Evolutionary conservation across 2,797 vertebrate species (phyloP).

Genomic region (Sparus aurata): DNA sequence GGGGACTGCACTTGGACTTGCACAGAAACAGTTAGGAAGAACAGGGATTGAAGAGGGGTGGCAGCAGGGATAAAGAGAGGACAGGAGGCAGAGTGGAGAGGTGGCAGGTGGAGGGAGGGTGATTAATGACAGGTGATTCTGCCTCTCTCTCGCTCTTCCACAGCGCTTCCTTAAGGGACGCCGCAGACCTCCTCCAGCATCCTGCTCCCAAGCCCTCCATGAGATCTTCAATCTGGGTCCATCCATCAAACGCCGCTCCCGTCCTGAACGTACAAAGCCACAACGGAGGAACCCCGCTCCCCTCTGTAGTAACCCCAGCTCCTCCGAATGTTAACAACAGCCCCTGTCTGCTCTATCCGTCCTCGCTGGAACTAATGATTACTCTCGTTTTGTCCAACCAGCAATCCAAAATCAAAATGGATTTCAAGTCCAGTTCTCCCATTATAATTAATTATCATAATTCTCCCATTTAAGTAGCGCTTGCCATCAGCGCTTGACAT

Average conservation of each 20-base stretch:
- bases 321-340: slow-evolving; percentile 53
- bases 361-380: slow-evolving; percentile 9
- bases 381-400: background rate
- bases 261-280: slow-evolving; percentile 52
- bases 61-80: slow-evolving; percentile 69
- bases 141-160: background rate
- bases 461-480: no score
- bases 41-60: slow-evolving; percentile 59
- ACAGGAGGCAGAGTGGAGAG: slow-evolving; percentile 64
- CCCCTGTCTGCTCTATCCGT: slow-evolving; percentile 35
- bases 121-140: slow-evolving; percentile 80
- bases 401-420: background rate
- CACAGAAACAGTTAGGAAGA: slow-evolving; percentile 44
- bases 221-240: slow-evolving; percentile 80
- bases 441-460: no score
- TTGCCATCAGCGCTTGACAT: no score
- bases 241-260: slow-evolving; percentile 83
- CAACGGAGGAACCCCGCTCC: slow-evolving; percentile 57
- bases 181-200: slow-evolving; percentile 70
- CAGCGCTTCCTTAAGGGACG: slow-evolving; percentile 71
- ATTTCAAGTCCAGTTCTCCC: background rate
- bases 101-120: slow-evolving; percentile 82
- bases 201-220: slow-evolving; percentile 75
- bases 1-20: slow-evolving; percentile 49
- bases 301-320: slow-evolving; percentile 45